These are phyloP conservation scores for Oscheius sp. DNA, from an alignment of 1,140 invertebrate species.

Conservation along the genomic window DNA sequence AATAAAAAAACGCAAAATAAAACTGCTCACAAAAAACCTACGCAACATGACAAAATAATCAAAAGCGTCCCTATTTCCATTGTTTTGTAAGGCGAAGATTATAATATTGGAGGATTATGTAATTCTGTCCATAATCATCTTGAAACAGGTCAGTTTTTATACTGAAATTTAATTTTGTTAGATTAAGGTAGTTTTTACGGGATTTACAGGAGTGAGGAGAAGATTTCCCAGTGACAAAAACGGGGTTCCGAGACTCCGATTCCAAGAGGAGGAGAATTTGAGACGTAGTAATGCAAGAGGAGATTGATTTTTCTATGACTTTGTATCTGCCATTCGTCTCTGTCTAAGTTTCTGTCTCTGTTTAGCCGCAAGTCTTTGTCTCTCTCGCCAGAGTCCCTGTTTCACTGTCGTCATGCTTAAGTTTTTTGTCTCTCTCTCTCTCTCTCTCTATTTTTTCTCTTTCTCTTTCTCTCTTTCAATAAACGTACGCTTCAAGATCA, in stretches of 20 bases:
- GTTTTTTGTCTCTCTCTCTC: not conserved
- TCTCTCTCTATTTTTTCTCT: not conserved
- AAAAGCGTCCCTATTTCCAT: not conserved
- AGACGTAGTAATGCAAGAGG: not conserved
- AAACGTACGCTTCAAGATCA: no score
- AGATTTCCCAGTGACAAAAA: not conserved
- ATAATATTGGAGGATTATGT: not conserved
- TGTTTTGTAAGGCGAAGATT: not conserved
- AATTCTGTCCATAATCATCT: not conserved
- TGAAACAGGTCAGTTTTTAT: not conserved
- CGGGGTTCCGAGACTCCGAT: not conserved
- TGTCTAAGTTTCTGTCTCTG: not conserved
- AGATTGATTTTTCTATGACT: not conserved
- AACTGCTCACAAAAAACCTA: no score
- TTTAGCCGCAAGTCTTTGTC: not conserved
- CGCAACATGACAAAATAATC: not conserved
- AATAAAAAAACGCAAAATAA: not conserved
- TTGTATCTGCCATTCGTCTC: not conserved
- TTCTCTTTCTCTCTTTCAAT: no score
- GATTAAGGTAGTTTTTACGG: not conserved
- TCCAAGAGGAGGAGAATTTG: not conserved
- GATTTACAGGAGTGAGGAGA: not conserved
- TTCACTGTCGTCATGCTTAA: not conserved
- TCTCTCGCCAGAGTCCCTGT: not conserved
- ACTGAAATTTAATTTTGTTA: not conserved